A percentile compares a stretch with the other conserved stretches of the same genome.
phyloP scores from a whole-genome alignment of 2,888 invertebrate genomes.

The Drosophila lacicola region DNA sequence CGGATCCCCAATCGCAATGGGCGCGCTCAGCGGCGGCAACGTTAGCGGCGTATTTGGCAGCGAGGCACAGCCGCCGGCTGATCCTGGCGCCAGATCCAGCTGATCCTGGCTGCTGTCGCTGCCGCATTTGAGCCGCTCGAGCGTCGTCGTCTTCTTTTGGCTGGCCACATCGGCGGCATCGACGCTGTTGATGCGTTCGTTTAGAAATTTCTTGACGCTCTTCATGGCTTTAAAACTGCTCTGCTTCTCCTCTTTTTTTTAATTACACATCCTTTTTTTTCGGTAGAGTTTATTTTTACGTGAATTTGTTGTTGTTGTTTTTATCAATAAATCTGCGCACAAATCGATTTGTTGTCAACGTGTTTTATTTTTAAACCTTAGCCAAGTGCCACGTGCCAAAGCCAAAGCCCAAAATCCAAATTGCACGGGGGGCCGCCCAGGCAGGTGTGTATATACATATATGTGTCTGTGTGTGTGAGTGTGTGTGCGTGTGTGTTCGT shows the following conservation, averaged over 20 bases:
- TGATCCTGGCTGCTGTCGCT: constrained; percentile 20
- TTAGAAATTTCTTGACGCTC: constrained; percentile 84
- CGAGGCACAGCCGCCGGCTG: constrained; percentile 51
- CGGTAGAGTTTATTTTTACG: constrained; percentile 9
- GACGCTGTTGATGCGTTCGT: constrained; percentile 84
- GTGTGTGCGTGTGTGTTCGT: constrained; percentile 32
- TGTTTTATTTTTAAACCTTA: constrained; percentile 56
- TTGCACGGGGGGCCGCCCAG: constrained; percentile 20
- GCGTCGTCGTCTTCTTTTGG: constrained; percentile 51
- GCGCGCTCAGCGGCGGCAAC: constrained; percentile 59
- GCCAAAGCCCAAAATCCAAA: constrained; percentile 40
- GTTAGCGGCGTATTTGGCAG: constrained; percentile 66
- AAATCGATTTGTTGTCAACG: constrained; percentile 48
- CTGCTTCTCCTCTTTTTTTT: constrained; percentile 21
- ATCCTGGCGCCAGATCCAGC: background rate
- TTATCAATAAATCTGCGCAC: constrained; percentile 57
- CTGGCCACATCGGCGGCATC: constrained; percentile 67
- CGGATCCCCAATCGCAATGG: constrained; percentile 70
- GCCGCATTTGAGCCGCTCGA: constrained; percentile 66
- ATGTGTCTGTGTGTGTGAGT: constrained; percentile 17
- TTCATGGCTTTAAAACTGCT: constrained; percentile 70
- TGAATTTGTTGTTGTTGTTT: constrained; percentile 22
- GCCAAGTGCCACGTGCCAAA: constrained; percentile 19
- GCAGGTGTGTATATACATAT: constrained; percentile 3
- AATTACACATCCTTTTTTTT: constrained; percentile 17